Base-by-base conservation (phyloP, 2,113 vertebrate genomes). In the Caracal caracal region DNA sequence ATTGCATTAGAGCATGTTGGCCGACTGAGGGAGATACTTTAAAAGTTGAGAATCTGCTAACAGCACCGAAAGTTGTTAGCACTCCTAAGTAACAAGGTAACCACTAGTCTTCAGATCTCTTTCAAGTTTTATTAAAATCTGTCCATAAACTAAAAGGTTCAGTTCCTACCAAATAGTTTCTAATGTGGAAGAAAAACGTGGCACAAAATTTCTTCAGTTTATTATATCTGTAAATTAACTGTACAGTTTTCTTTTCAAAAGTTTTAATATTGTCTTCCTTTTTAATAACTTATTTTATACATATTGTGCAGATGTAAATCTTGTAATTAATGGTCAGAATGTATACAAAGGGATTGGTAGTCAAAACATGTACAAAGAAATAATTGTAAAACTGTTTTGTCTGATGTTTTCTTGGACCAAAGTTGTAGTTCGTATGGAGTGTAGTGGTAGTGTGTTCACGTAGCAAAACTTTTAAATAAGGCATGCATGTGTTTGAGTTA, bases 231-330 rank as follows among this genome's bases (percentile, higher is more conserved):
- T 98, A 99, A 98, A 98, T 99, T 99, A 99, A 97, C 80, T 99
- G 99, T 99, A 99, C 98, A 99, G 98, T 98, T 98, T 99, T 98
- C 97, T 98, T 98, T 98, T 98, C 96, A 94, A 98, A 98, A 99
- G 98, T 99, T 99, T 99, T 99, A 99, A 98, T 98, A 99, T 99
- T 99, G 99, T 99, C 98, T 99, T 99, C 99, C 99, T 99, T 99
- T 99, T 99, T 99, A 99, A 99, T 99, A 99, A 99, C 99, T 99
- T 99, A 99, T 99, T 99, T 99, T 99, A 99, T 99, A 99, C 99
- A 99, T 99, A 99, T 98, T 99, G 99, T 99, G 99, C 98, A 99
- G 99, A 99, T 99, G 99, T 99, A 99, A 99, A 99, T 99, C 98
- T 99, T 99, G 99, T 99, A 99, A 99, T 99, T 99, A 99, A 99